Base-by-base conservation (phyloP, 2,888 invertebrate genomes). In the Parasteatoda lunata region DNA sequence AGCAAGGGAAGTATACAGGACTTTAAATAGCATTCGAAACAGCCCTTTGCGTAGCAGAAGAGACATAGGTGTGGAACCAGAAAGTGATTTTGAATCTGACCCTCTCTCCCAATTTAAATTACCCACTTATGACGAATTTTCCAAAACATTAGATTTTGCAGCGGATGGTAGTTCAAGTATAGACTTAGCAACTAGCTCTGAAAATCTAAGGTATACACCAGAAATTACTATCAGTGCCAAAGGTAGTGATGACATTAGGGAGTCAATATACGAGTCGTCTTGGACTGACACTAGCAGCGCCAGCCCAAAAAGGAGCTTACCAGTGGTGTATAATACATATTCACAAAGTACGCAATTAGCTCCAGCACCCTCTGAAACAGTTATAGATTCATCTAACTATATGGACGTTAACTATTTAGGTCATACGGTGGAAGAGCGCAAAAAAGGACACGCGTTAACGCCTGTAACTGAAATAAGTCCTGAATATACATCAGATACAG, bases 381-480 rank as follows among this genome's bases (percentile, higher is more conserved):
- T 66, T 30, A 45, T 15, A 49, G 80, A 76, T 7, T 45, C 81
- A 13, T 77, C 80, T 30, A 54, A 81, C 30, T 81, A 86, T 30
- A 71, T 70, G 47, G 76, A 69, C 47, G 9, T 71, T 5, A 80
- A 82, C 51, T 87, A 68, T 69, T 49, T 87, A 49, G 87, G 87
- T 5, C 87, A 87, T n/a, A 70, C 77, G 7, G 70, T 82, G 11
- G 87, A 87, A 64, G 87, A 87, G 51, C 59, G 79, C 30, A 82
- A 88, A 70, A 83, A 83, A 65, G 88, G 88, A 5, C 88, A 88
- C 47, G 83, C 88, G 1, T 52, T 88, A n/a, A 88, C 88, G 15
- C 88, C 88, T 8, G 88, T 88, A 4, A 88, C 84, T 9, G 88
- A 88, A 47, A 84, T 84, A 3, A 88, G 88, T 64, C 88, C 88